Base-by-base conservation (phyloP, 1,140 invertebrate genomes). In the Lepidurus packardi region DNA sequence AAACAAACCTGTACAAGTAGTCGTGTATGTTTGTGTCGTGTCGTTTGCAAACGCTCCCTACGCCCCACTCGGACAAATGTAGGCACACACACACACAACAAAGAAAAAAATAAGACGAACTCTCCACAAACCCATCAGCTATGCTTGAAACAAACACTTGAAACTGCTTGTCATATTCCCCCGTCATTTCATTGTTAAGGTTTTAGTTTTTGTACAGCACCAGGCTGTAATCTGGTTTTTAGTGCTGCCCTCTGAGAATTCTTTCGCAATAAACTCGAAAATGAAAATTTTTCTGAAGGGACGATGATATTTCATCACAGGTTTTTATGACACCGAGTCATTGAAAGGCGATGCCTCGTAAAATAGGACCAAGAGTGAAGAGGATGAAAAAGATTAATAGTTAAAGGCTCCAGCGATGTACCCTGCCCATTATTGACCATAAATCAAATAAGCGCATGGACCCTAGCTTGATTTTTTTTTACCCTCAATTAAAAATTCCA, bases 341-440 rank as follows among this genome's bases (percentile, higher is more conserved):
- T 65, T 65, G 53, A 65, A 65, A 65, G 53, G 53, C 53, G 53
- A 65, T 13, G 53, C 53, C 53, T 65, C 53, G 53, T 65, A 65
- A 65, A 65, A 65, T 65, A 65, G 53, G 21, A 65, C 53, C 53
- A 16, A 65, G 21, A 65, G 53, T 13, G 21, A 65, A 21, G 21
- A 65, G 53, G 53, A 65, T 65, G 53, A 21, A 65, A 65, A 65
- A n/a, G 53, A 65, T 65, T 65, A 65, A 65, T 65, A 65, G 53
- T 65, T 65, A 65, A 65, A 21, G 53, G 53, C 21, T 65, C 53
- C 53, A 65, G 21, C 53, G 53, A 65, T 65, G 53, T 65, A 65
- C 53, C 53, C 53, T 65, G n/a, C 53, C 53, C 53, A 65, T 65
- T 65, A 65, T 65, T 65, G 53, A 65, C 53, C 53, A 65, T 65